These are phyloP conservation scores for Capitella teleta DNA, from an alignment of 1,140 invertebrate genomes.

Conservation along the genomic window DNA sequence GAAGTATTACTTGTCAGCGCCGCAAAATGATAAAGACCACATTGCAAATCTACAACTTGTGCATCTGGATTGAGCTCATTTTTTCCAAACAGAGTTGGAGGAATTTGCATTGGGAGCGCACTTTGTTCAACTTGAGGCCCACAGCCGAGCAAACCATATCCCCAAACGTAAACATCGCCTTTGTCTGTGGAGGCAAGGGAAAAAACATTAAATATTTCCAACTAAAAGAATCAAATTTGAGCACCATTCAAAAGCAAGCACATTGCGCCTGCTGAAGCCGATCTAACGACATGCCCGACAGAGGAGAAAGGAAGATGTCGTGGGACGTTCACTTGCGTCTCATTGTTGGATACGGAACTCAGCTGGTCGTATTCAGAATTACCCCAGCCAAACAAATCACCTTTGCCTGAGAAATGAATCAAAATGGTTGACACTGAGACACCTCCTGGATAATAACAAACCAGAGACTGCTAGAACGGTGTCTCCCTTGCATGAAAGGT, in stretches of 20 bases:
- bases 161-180: slow-evolving; percentile 82
- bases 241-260: slow-evolving; percentile 72
- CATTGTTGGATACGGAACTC: slow-evolving; percentile 23
- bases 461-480: slow-evolving; percentile 81
- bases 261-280: slow-evolving; percentile 75
- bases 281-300: slow-evolving; percentile 63
- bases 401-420: slow-evolving; percentile 55
- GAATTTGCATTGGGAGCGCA: slow-evolving; percentile 57
- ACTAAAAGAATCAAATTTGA: slow-evolving; percentile 10
- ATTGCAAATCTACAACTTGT: slow-evolving; percentile 46
- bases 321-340: slow-evolving; percentile 50
- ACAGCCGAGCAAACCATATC: slow-evolving; percentile 77
- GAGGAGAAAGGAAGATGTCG: slow-evolving; percentile 49
- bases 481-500: slow-evolving; percentile 68
- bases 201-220: neutral
- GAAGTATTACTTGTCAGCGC: slow-evolving; percentile 52
- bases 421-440: neutral
- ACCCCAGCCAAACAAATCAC: slow-evolving; percentile 93
- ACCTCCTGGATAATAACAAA: slow-evolving; percentile 34
- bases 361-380: slow-evolving; percentile 90
- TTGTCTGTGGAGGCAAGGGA: slow-evolving; percentile 47
- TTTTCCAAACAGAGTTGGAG: slow-evolving; percentile 66
- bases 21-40: slow-evolving; percentile 65
- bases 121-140: slow-evolving; percentile 64
- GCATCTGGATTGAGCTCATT: slow-evolving; percentile 66